phyloP scores from a whole-genome alignment of 2,797 vertebrate species.

The Ambastaia sidthimunki region DNA sequence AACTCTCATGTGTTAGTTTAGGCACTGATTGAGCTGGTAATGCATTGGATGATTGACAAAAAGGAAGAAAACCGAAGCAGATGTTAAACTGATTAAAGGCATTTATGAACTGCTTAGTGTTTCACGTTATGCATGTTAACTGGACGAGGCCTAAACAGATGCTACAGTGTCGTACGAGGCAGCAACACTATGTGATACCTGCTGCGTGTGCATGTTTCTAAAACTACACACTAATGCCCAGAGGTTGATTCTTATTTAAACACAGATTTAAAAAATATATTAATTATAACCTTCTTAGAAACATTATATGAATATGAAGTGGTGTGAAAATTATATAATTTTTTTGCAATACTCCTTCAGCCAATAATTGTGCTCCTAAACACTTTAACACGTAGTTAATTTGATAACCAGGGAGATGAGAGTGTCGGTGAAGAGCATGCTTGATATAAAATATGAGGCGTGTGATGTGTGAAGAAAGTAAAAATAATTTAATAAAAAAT shows the following conservation, averaged over 20 bases:
- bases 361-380: too few species aligned
- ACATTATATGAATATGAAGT: too few species aligned
- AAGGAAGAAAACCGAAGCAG: slow-evolving; percentile 46
- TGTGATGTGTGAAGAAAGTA: too few species aligned
- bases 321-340: too few species aligned
- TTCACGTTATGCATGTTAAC: slow-evolving; percentile 28
- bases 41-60: slow-evolving; percentile 48
- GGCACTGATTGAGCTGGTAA: slow-evolving; percentile 57
- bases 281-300: too few species aligned
- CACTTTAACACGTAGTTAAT: too few species aligned
- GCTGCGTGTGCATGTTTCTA: neutral
- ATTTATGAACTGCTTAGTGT: slow-evolving; percentile 53
- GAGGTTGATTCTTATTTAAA: neutral
- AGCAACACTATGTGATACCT: slow-evolving; percentile 8
- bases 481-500: too few species aligned
- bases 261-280: too few species aligned
- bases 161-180: neutral
- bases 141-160: slow-evolving; percentile 24
- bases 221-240: neutral
- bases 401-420: too few species aligned
- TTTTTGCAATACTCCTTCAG: too few species aligned
- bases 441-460: too few species aligned
- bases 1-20: slow-evolving; percentile 56
- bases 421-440: too few species aligned
- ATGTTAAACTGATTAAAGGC: slow-evolving; percentile 59